phyloP scores from a whole-genome alignment of 2,113 vertebrate species.

The Scalopus aquaticus region DNA sequence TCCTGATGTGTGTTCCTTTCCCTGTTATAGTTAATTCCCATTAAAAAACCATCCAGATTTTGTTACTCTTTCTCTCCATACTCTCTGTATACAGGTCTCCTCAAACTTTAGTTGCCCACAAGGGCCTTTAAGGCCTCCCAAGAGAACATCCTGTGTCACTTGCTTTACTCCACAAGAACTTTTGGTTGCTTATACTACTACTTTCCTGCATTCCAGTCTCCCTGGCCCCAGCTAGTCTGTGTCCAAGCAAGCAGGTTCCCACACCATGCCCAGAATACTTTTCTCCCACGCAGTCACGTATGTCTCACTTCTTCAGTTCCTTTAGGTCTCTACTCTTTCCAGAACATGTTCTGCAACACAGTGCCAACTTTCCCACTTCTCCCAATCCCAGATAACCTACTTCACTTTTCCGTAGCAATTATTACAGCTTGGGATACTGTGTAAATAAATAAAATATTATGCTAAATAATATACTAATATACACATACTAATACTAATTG shows the following conservation, averaged over 20 bases:
- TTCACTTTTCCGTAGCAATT: neutral
- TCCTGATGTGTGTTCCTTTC: neutral
- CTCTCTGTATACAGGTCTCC: neutral
- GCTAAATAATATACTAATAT: neutral
- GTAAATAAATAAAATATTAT: neutral
- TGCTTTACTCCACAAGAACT: neutral
- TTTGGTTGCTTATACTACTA: no score
- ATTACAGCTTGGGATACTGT: neutral
- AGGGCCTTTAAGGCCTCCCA: neutral
- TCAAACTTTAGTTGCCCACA: neutral
- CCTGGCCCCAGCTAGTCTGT: no score
- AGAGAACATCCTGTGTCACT: neutral
- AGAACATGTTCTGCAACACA: neutral
- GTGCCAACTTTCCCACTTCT: neutral
- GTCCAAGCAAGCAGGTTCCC: neutral
- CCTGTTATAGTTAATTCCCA: neutral
- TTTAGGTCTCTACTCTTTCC: neutral
- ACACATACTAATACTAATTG: no score
- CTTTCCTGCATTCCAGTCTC: neutral
- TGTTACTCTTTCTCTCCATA: neutral
- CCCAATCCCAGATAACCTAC: neutral
- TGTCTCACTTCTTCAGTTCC: neutral
- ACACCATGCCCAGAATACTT: neutral
- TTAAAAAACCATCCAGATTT: neutral
- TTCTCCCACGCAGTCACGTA: neutral